Evolutionary conservation across 1,140 invertebrate species (phyloP), one percentile per base, ranked within the genome.

Genomic region (Dufourea novaeangliae): DNA sequence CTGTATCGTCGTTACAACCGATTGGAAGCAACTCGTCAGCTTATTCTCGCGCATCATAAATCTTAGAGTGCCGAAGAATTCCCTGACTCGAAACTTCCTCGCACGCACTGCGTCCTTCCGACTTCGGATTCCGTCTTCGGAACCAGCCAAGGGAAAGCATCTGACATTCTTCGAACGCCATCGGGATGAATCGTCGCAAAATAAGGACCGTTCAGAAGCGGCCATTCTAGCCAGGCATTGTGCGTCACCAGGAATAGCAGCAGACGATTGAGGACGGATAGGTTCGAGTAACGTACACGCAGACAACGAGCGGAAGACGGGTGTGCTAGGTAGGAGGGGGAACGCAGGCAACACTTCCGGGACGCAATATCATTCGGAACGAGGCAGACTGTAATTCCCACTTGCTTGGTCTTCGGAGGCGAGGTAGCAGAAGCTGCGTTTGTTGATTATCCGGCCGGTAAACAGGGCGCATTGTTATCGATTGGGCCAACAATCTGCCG

Each of bases 401-500:
- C 80, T 85, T 87, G 86, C 85, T 79, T 74, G 85, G 83, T 83
- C 86, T 86, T 86, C 44, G 82, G 29, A 80, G 83, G 57, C 69
- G 64, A 80, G 69, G 75, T 59, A 79, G 78, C 67, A 85, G 85
- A 86, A 86, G 79, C 83, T 68, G 72, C 84, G 78, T 86, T 86
- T 88, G 89, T 89, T 90, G 89, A 90, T 90, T 90, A 90, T 89
- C 82, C 83, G 82, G 46, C 71, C 80, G 77, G 89, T 88, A 90
- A 90, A 90, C 86, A 90, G 77, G 77, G 78, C 70, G 85, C 87
- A 90, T 89, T 88, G 88, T 90, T 90, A 90, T 90, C 88, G 89
- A 90, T 90, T 89, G 87, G 86, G 72, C 82, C 86, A 89, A 90
- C 89, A 90, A 89, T 89, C 87, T 88, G 86, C 81, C 74, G 81